Conservation (phyloP, 2,888 invertebrate species). For the Tetheella fluctuosa region DNA sequence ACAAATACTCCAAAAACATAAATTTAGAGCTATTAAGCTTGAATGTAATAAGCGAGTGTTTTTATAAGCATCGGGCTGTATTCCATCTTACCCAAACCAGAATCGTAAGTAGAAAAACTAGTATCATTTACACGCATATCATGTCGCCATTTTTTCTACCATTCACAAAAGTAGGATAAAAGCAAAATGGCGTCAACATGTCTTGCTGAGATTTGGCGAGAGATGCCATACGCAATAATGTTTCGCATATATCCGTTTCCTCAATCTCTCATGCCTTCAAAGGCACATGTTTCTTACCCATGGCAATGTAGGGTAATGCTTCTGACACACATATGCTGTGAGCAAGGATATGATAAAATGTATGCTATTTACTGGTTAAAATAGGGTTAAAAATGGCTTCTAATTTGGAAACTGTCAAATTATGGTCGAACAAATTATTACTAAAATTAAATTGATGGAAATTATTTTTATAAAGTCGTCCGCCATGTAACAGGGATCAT, state of each 20-base stretch:
- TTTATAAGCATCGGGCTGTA: too few species aligned
- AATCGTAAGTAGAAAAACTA: slow-evolving; percentile 24
- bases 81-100: not conserved
- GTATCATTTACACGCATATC: slow-evolving; percentile 28
- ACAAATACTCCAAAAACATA: too few species aligned
- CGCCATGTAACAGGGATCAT: too few species aligned
- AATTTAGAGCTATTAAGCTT: too few species aligned
- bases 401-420: not conserved
- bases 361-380: not conserved
- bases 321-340: not conserved
- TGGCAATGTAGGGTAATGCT: not conserved
- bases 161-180: slow-evolving; percentile 14
- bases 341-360: not conserved
- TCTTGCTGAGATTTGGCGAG: slow-evolving; percentile 11
- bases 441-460: too few species aligned
- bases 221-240: slow-evolving; percentile 11
- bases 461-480: too few species aligned
- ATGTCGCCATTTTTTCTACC: slow-evolving; percentile 4
- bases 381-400: not conserved
- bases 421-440: too few species aligned
- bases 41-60: too few species aligned
- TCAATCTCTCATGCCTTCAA: slow-evolving; percentile 9
- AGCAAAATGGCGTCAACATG: slow-evolving; percentile 19
- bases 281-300: not conserved
- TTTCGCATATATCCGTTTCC: slow-evolving; percentile 10